Evolutionary conservation across 2,888 invertebrate genomes (phyloP), one percentile per base, ranked within the genome.

Genomic region (Oscheius sp.): DNA sequence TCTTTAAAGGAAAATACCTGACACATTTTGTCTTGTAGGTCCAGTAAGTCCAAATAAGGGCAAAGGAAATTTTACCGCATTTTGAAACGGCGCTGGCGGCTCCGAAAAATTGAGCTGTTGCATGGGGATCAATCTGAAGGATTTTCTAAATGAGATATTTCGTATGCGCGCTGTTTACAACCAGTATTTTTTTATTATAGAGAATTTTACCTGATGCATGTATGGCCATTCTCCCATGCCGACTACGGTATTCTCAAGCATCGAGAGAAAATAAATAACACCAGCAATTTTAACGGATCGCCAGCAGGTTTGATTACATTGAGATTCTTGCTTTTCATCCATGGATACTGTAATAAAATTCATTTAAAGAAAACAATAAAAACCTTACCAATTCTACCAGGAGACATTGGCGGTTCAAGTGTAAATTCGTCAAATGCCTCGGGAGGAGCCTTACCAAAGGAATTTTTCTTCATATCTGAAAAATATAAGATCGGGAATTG

Each of bases 171-270:
- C 13, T 49, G 16, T 16, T 7, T 18, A 49, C 49, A 18, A 16
- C 49, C n/a, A 45, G 45, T 13, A 49, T 21, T 49, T 13, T 49
- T 21, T 49, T 13, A 13, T 13, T 21, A 13, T 2, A 49, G 13
- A 13, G 16, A 16, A 25, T 27, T 21, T 69, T 25, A 80, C 80
- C 73, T 73, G 63, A 72, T 73, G 75, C 78, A 81, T 78, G 59
- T 81, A 81, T 12, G 81, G 76, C 76, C 76, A 79, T 63, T 81
- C 81, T 49, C 77, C 76, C 75, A 81, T 77, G 58, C 81, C 81
- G n/a, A 81, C 74, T 1, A 78, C 76, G 7, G 78, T 79, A 69
- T 79, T 77, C 71, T 81, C 81, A 18, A 81, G 71, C 16, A 79
- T 78, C 6, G 79, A 73, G 23, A 81, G 72, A 43, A 81, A 79